Evolutionary conservation across 2,888 invertebrate genomes (phyloP), one percentile per base, ranked within the genome.

Genomic region (Colostygia pectinataria): DNA sequence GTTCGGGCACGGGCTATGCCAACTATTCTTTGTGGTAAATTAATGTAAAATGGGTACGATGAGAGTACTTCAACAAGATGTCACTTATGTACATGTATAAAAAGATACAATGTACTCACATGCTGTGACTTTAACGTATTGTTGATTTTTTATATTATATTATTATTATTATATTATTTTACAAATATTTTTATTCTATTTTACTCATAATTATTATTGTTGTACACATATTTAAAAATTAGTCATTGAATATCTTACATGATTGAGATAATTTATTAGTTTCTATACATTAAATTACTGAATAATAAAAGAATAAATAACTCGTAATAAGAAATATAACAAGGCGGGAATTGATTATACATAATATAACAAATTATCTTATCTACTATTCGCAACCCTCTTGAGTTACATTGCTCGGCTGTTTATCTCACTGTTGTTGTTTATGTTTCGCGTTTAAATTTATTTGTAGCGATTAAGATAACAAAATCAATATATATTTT

Each of bases 311-410:
- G 49, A 62, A 61, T 63, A 62, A 47, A 55, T 54, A 47, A 53
- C 57, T 59, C 52, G 45, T 57, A 50, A 46, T 41, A 51, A 18
- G 14, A 48, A 57, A 15, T 27, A 8, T 23, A 57, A 63, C 61
- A 63, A 61, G 53, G 70, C 63, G 76, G 87, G 87, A 88, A 87
- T 87, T 88, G 87, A 87, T 72, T 72, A 75, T n/a, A n/a, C n/a
- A n/a, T 56, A 54, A 65, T 68, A 71, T 68, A 60, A 45, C 48
- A 45, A 1, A 53, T 58, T 55, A 15, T 15, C 18, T 31, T 4
- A 5, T 6, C 1, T 18, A 50, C 15, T 14, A 24, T 23, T 14
- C 18, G 13, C 4, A 29, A 27, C 28, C 33, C 10, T 27, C 9
- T 33, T 38, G 32, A 23, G 38, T 39, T 46, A 20, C 12, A 15